These are phyloP conservation scores for Thecocarcelia acutangulata DNA, from an alignment of 2,888 invertebrate species.

Conservation along the genomic window DNA sequence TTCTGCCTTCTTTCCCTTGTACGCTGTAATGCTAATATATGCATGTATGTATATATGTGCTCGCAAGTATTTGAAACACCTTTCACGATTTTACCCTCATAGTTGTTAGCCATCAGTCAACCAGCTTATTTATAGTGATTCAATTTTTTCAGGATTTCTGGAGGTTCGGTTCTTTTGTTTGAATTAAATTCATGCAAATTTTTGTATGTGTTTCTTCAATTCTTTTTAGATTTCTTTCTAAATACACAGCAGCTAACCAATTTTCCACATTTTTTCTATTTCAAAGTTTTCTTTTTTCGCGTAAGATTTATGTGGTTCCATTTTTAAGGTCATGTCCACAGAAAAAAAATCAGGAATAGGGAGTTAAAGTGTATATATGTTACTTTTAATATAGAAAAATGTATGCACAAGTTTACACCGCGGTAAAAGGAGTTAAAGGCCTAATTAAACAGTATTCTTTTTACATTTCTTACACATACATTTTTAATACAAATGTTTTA, in stretches of 20 bases:
- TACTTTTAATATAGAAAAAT: background rate
- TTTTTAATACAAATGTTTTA: no score
- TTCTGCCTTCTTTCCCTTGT: no score
- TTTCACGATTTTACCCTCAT: no score
- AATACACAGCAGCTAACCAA: constrained; percentile 16
- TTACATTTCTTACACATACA: no score
- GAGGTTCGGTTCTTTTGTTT: constrained; percentile 45
- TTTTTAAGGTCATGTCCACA: constrained; percentile 67
- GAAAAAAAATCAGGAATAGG: constrained; percentile 44
- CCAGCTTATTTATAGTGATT: constrained; percentile 7
- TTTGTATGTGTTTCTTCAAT: constrained; percentile 13
- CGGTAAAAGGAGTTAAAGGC: no score
- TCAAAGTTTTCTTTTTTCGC: constrained; percentile 48
- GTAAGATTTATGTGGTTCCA: constrained; percentile 66
- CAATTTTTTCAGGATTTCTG: constrained; percentile 18
- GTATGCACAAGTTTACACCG: background rate
- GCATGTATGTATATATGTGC: no score
- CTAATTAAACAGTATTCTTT: no score
- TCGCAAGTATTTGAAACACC: no score
- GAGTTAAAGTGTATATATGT: background rate
- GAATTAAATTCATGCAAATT: constrained; percentile 68
- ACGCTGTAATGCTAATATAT: no score
- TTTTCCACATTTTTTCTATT: constrained; percentile 18
- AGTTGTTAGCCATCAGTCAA: constrained; percentile 6
- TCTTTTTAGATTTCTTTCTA: constrained; percentile 4